Conservation (phyloP, 2,113 vertebrate species). For the Meles meles region DNA sequence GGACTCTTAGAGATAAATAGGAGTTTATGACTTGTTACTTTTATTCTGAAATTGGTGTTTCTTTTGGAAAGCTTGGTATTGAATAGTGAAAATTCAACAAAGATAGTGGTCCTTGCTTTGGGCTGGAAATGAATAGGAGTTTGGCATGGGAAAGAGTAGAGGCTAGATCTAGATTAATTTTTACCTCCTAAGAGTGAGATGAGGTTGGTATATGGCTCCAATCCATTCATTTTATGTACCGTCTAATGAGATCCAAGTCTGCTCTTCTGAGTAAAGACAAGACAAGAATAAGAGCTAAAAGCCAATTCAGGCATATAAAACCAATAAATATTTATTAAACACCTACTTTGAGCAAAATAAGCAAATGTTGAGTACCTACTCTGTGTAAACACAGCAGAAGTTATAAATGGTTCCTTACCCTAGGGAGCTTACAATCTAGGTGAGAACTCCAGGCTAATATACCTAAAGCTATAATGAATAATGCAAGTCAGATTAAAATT, state of each 20-base stretch:
- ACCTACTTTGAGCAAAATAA: slow-evolving; percentile 16
- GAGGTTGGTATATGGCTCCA: background rate
- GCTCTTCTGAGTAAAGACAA: background rate
- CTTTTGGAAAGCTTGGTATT: background rate
- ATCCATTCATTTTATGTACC: background rate
- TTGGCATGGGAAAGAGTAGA: background rate
- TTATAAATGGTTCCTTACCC: background rate
- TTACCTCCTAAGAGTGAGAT: background rate
- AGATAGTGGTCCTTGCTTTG: background rate
- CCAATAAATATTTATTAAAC: slow-evolving; percentile 36
- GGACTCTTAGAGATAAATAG: background rate
- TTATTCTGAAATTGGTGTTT: slow-evolving; percentile 20
- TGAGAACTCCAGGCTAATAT: background rate
- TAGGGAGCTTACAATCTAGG: background rate
- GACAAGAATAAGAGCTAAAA: background rate
- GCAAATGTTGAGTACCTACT: background rate
- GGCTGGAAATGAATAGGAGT: background rate
- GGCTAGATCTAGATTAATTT: background rate
- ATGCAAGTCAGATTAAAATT: slow-evolving; percentile 2
- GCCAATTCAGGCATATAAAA: slow-evolving; percentile 32
- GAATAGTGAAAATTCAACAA: slow-evolving; percentile 21
- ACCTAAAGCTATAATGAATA: slow-evolving; percentile 1
- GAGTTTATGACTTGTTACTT: background rate
- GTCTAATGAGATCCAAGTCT: background rate
- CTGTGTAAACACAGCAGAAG: background rate